Evolutionary conservation across 2,113 vertebrate genomes (phyloP).

Genomic region (Cyanoliseus patagonus): DNA sequence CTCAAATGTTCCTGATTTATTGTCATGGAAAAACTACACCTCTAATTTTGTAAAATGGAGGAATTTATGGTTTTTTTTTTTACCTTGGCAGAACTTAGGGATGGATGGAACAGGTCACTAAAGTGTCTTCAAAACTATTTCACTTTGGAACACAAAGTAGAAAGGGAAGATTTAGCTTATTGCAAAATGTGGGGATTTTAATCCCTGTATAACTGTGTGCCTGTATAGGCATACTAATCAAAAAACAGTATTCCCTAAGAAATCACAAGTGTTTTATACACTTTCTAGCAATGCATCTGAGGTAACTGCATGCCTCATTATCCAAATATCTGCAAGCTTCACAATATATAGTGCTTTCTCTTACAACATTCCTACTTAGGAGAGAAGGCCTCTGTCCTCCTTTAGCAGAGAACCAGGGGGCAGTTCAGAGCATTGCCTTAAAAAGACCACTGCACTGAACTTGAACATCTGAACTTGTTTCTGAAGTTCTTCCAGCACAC

Average conservation of each 20-base stretch:
- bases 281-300: not conserved
- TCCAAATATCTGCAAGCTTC: not conserved
- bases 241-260: not conserved
- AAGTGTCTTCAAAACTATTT: not conserved
- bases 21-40: not conserved
- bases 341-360: not conserved
- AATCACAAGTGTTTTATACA: not conserved
- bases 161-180: not conserved
- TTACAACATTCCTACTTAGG: not conserved
- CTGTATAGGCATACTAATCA: not conserved
- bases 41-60: not conserved
- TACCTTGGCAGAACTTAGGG: not conserved
- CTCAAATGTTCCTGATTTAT: not conserved
- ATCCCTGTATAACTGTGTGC: not conserved
- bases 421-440: not conserved
- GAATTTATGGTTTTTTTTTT: not conserved
- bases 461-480: not conserved
- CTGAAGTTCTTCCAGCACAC: not conserved
- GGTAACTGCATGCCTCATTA: not conserved
- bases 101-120: not conserved
- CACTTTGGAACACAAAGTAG: not conserved
- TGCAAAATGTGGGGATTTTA: not conserved
- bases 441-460: not conserved
- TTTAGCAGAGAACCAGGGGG: not conserved
- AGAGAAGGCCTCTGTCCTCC: not conserved